These are phyloP conservation scores for Fragum whitleyi DNA, from an alignment of 2,888 invertebrate genomes.

Conservation along the genomic window DNA sequence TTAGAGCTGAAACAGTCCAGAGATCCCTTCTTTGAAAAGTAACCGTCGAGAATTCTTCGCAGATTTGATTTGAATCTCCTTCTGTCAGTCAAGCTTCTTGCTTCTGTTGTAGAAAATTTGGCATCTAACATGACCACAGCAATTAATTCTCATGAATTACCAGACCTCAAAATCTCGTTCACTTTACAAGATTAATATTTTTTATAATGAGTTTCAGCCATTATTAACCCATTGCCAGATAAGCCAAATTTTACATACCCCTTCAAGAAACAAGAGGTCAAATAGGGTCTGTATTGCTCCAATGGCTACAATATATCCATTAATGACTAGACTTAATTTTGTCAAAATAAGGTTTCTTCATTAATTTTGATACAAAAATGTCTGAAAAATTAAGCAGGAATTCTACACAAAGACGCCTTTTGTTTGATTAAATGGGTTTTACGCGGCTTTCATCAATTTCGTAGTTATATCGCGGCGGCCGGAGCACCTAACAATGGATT, in stretches of 20 bases:
- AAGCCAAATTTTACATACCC: neutral
- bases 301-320: neutral
- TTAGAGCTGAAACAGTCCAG: neutral
- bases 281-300: neutral
- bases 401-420: too few species aligned
- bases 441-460: too few species aligned
- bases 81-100: neutral
- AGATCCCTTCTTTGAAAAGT: neutral
- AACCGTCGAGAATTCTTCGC: neutral
- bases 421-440: too few species aligned
- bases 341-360: too few species aligned
- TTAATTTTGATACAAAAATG: neutral
- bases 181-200: too few species aligned
- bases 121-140: neutral
- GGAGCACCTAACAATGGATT: too few species aligned
- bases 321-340: too few species aligned
- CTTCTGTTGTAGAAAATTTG: neutral
- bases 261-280: neutral
- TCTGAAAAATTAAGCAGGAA: neutral
- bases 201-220: too few species aligned
- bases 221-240: neutral
- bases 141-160: neutral
- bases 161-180: too few species aligned
- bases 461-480: too few species aligned
- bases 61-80: slow-evolving; percentile 1